phyloP scores from a whole-genome alignment of 2,797 vertebrate genomes.

The Cossypha caffra region DNA sequence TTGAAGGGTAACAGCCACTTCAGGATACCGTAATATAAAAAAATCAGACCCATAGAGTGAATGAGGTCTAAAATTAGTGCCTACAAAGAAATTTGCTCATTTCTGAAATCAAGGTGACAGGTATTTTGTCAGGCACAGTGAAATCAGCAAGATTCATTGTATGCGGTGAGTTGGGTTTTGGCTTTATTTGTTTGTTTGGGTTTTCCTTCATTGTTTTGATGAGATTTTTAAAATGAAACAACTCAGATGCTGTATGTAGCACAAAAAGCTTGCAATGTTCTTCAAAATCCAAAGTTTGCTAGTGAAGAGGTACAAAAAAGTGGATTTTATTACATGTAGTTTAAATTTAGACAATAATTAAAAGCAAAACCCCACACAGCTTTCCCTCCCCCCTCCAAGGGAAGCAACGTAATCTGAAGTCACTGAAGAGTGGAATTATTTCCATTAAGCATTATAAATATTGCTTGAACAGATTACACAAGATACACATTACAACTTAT shows the following conservation, averaged over 20 bases:
- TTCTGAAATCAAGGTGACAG: not conserved
- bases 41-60: not conserved
- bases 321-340: slow-evolving; percentile 36
- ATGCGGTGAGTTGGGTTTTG: not conserved
- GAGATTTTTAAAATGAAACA: not conserved
- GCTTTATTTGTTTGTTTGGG: not conserved
- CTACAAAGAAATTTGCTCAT: not conserved
- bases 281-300: not conserved
- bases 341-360: slow-evolving; percentile 8
- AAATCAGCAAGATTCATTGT: not conserved
- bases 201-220: not conserved
- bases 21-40: rapidly evolving
- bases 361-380: not conserved
- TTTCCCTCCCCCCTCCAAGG: not conserved
- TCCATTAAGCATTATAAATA: not conserved
- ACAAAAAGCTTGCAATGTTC: not conserved
- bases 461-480: slow-evolving; percentile 5
- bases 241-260: not conserved
- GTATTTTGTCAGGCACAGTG: not conserved
- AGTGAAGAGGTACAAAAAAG: not conserved
- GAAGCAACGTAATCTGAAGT: not conserved
- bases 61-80: not conserved
- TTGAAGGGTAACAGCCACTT: not conserved
- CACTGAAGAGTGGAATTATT: not conserved
- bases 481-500: not conserved